phyloP scores from a whole-genome alignment of 1,140 invertebrate species.

The Drosophila funebris region DNA sequence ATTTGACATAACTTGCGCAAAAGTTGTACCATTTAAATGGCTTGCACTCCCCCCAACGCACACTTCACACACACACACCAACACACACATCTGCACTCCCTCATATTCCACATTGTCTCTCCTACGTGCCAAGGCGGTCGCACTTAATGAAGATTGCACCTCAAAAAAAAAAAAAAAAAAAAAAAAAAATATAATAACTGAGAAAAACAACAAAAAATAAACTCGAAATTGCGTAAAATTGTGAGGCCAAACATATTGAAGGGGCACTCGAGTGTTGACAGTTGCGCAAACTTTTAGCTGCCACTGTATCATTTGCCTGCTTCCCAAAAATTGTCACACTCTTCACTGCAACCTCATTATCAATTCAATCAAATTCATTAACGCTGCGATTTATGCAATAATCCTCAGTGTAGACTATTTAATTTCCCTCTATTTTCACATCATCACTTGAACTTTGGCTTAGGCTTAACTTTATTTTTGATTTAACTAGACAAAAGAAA shows the following conservation, averaged over 20 bases:
- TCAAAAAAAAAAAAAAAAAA: slow-evolving; percentile 2
- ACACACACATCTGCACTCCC: slow-evolving; percentile 17
- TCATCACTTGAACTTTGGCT: not conserved
- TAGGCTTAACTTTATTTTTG: not conserved
- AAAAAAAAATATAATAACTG: not conserved
- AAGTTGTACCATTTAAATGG: slow-evolving; percentile 29
- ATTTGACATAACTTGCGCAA: slow-evolving; percentile 31
- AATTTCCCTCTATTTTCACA: not conserved
- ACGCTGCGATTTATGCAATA: not conserved
- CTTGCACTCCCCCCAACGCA: slow-evolving; percentile 22
- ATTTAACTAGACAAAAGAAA: not conserved
- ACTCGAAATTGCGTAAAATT: slow-evolving; percentile 55
- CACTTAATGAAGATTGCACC: slow-evolving; percentile 54
- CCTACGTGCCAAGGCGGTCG: slow-evolving; percentile 64
- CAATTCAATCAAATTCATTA: slow-evolving; percentile 22
- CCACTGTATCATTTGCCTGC: slow-evolving; percentile 13
- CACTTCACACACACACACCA: not conserved
- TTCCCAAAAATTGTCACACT: slow-evolving; percentile 13
- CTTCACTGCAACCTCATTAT: slow-evolving; percentile 11
- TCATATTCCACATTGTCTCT: slow-evolving; percentile 1
- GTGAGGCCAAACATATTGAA: slow-evolving; percentile 43
- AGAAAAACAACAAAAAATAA: slow-evolving; percentile 14
- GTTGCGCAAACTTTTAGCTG: slow-evolving; percentile 25
- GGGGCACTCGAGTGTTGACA: slow-evolving; percentile 10
- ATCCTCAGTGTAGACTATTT: not conserved